A percentile compares a stretch with the other conserved stretches of the same genome.
Evolutionary conservation across 2,113 vertebrate species (phyloP).

Genomic region (Pandion haliaetus): DNA sequence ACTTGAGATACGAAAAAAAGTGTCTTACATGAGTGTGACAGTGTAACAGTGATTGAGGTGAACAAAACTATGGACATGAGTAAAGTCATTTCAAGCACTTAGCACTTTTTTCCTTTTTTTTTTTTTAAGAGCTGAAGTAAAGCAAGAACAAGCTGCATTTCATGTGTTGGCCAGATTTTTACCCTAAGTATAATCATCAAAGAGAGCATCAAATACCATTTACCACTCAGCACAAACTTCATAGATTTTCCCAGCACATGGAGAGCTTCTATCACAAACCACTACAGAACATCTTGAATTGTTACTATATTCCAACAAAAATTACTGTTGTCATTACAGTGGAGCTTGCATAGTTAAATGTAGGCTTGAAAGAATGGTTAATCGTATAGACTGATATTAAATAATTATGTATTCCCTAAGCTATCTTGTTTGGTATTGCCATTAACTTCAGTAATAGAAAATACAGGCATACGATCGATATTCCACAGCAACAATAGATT

Average conservation of each 20-base stretch:
- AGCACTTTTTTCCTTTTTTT: not conserved
- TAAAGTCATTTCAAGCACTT: not conserved
- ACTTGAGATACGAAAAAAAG: not conserved
- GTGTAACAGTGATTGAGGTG: not conserved
- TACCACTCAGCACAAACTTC: not conserved
- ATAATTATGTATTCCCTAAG: not conserved
- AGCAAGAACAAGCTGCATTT: not conserved
- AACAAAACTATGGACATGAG: not conserved
- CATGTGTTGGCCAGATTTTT: constrained; percentile 34
- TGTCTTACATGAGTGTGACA: not conserved
- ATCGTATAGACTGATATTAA: not conserved
- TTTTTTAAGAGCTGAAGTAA: not conserved
- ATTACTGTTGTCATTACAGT: not conserved
- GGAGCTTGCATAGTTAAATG: not conserved
- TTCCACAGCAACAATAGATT: not conserved
- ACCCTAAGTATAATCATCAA: not conserved
- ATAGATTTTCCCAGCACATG: not conserved
- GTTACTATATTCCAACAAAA: not conserved
- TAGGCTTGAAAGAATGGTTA: not conserved
- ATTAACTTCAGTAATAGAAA: not conserved
- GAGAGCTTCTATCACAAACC: not conserved
- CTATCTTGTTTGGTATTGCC: not conserved
- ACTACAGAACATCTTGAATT: not conserved
- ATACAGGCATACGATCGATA: rapidly evolving
- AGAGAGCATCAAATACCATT: not conserved